These are phyloP conservation scores for Oeneis ivallda DNA, from an alignment of 2,888 invertebrate genomes.

Conservation along the genomic window DNA sequence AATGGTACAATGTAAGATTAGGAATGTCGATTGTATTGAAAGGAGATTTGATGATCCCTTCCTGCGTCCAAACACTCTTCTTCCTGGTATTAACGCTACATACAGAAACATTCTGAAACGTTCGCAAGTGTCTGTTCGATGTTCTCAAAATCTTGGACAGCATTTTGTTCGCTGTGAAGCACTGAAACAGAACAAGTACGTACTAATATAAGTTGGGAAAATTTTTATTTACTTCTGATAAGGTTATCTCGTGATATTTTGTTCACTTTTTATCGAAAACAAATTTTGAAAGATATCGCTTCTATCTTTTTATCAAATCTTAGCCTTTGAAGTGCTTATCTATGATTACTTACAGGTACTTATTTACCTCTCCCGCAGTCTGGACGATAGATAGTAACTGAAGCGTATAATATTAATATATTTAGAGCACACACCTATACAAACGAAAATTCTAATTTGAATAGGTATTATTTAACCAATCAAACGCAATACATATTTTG, in stretches of 20 bases:
- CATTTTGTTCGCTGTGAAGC: slow-evolving; percentile 42
- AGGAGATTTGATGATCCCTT: slow-evolving; percentile 72
- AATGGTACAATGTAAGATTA: slow-evolving; percentile 81
- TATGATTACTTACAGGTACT: not conserved
- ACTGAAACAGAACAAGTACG: not conserved
- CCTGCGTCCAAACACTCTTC: slow-evolving; percentile 62
- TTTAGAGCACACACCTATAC: no score
- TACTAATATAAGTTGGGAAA: not conserved
- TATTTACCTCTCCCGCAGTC: not conserved
- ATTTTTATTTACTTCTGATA: not conserved
- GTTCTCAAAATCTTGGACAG: slow-evolving; percentile 52
- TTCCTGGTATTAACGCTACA: slow-evolving; percentile 47
- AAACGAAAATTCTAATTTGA: no score
- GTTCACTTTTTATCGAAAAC: not conserved
- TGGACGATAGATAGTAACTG: not conserved
- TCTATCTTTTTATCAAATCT: not conserved
- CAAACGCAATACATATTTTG: no score
- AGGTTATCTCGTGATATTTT: slow-evolving; percentile 4
- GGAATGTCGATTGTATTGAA: slow-evolving; percentile 76
- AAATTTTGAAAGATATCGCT: not conserved
- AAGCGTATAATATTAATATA: no score
- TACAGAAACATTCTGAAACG: slow-evolving; percentile 38
- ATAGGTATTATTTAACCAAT: no score
- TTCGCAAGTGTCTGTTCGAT: slow-evolving; percentile 49
- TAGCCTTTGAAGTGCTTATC: not conserved